Percentiles rank a stretch among this genome's conserved stretches.
Evolutionary conservation across 1,140 invertebrate species (phyloP).

Genomic region (Oncopodura yosiiana): DNA sequence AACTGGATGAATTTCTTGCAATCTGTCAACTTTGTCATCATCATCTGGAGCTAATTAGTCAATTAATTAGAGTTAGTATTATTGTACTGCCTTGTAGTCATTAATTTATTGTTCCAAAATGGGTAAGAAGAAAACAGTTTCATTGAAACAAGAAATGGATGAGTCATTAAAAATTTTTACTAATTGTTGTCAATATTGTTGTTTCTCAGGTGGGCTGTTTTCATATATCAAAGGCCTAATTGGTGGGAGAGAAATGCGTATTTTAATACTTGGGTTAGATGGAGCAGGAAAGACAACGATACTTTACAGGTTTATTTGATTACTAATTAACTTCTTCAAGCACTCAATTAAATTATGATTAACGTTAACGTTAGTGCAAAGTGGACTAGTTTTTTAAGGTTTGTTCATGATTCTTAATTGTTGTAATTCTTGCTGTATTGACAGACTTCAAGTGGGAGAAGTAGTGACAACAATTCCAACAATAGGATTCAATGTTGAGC

Average conservation of each 20-base stretch:
- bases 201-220: constrained; percentile 71
- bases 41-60: too few species aligned
- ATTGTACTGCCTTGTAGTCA: too few species aligned
- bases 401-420: constrained; percentile 6
- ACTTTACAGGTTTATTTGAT: constrained; percentile 61
- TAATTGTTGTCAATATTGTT: not conserved
- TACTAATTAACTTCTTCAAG: not conserved
- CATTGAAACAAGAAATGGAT: not conserved
- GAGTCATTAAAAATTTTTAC: not conserved
- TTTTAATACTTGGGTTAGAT: constrained; percentile 94
- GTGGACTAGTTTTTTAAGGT: not conserved
- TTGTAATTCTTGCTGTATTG: constrained; percentile 16
- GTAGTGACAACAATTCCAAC: constrained; percentile 99
- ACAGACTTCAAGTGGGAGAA: constrained; percentile 89
- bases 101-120: too few species aligned
- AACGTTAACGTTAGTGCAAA: not conserved
- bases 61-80: too few species aligned
- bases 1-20: too few species aligned
- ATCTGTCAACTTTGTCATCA: too few species aligned
- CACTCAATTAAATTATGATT: not conserved
- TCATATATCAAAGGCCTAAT: constrained; percentile 90
- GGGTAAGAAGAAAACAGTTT: constrained; percentile 1
- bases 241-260: constrained; percentile 91
- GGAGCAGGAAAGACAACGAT: constrained; percentile 99
- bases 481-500: constrained; percentile 96